phyloP scores from a whole-genome alignment of 2,797 vertebrate genomes.

The Gobio occitaniae region DNA sequence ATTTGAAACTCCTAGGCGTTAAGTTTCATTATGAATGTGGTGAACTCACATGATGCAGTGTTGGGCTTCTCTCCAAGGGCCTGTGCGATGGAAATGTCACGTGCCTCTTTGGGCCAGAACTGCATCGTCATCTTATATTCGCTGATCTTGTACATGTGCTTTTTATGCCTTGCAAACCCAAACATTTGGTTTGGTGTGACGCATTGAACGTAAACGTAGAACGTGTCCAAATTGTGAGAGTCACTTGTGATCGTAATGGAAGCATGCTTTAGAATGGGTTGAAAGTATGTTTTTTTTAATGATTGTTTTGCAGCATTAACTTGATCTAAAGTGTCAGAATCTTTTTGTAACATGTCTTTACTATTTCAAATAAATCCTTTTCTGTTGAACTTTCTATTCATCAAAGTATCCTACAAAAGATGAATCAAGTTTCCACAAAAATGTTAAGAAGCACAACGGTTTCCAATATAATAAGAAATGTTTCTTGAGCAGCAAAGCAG shows the following conservation, averaged over 20 bases:
- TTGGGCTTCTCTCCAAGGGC: background rate
- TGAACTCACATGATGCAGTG: background rate
- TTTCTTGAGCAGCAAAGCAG: background rate
- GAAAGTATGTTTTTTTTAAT: background rate
- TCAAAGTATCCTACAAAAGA: background rate
- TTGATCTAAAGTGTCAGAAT: too few relatives aligned
- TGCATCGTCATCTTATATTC: background rate
- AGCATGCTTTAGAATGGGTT: background rate
- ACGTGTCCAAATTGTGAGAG: background rate
- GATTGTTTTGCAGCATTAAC: too few relatives aligned
- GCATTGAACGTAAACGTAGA: background rate
- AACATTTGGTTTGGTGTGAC: background rate
- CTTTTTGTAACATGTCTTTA: too few relatives aligned
- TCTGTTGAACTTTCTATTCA: background rate
- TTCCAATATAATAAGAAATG: background rate
- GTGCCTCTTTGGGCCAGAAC: background rate
- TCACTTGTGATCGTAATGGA: background rate
- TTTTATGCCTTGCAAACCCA: background rate
- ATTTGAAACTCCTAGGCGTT: slow-evolving; percentile 27
- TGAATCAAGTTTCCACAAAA: background rate
- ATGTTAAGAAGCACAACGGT: background rate
- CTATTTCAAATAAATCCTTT: background rate
- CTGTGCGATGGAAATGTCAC: background rate
- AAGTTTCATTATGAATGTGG: slow-evolving; percentile 35
- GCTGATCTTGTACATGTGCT: background rate